Base-by-base conservation (phyloP, 2,797 vertebrate species). In the Zenarchopterus dispar region DNA sequence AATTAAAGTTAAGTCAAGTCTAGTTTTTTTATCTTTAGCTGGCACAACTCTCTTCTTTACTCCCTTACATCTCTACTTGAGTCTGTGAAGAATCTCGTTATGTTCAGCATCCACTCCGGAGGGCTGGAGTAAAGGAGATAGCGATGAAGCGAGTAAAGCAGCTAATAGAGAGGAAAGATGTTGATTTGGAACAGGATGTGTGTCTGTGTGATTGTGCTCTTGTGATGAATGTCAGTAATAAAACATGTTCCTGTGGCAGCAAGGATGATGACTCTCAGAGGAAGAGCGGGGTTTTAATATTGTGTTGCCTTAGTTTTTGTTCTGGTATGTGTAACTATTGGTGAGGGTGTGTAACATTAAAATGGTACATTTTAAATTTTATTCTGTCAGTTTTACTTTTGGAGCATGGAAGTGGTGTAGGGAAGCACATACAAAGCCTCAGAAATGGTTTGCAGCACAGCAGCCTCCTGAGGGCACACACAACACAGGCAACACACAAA, bases 141-240 rank as follows among this genome's bases (percentile, higher is more conserved):
- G 53, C 74, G 81, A 86, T 66, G 70, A 84, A 84, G 82, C 82
- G 62, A 85, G 61, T 65, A 51, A 70, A 28, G 73, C 59, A 55
- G 80, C 76, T 82, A 85, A 88, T 75, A 81, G 75, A 81, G 79
- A 80, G 60, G 64, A 86, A 80, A 81, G 60, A 89, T 86, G 79
- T 85, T 87, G 86, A 88, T 82, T 59, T 71, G 84, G 61, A 81
- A 64, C 51, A 43, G 21, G 16, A 33, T 17, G 63, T 21, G 54
- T 44, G 58, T 6, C 50, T 21, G 51, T 31, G 26, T 41, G 47
- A 55, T 33, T 22, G 55, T 49, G 49, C 18, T 48, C 22, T 54
- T 53, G 55, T 84, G 81, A 87, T 86, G 31, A 83, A 86, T 89
- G 87, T 65, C 69, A 72, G 83, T 77, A 84, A 90, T 89, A 89